Base-by-base conservation (phyloP, 2,113 vertebrate species). In the Tupaia tana region DNA sequence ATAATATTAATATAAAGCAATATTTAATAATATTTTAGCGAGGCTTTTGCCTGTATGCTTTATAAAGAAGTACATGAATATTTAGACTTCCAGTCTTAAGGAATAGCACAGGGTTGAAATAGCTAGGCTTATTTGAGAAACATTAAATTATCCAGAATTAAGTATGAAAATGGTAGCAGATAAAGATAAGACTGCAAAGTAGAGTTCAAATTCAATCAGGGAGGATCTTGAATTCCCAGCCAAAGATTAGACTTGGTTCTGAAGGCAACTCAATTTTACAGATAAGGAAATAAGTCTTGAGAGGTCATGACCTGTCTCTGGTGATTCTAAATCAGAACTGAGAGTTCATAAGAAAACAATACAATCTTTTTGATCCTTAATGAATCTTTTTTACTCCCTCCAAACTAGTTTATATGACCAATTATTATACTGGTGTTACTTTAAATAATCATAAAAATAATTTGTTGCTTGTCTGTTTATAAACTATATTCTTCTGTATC, bases 271-370 rank as follows among this genome's bases (percentile, higher is more conserved):
- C 88, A 96, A 61, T 96, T 97, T 96, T 81, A 94, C 71, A 97
- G 86, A 96, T 96, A 95, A 96, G 96, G 73, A 95, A 96, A 85
- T 93, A 78, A 43, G n/a, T 91, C 94, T 82, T 84, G 54, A 84
- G 77, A 93, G 95, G 89, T 93, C 96, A 67, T 74, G 92, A 96
- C 86, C 95, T 95, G 69, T 70, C 67, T 87, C n/a, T 63, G 52
- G 22, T 86, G 63, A 58, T 77, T 61, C 43, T 85, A 70, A 88
- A 83, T 92, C 88, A 92, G 78, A 86, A n/a, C 20, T 86, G 43
- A 63, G 31, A 67, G 34, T 85, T 89, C n/a, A 31, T 91, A 54
- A 89, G 89, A 19, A 91, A 89, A 91, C 52, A 83, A n/a, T 80
- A 12, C 56, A 75, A 61, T 82, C 63, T 22, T 83, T 31, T 78